Percentiles rank a stretch among this genome's conserved stretches.
These are phyloP conservation scores for Philonicus albiceps DNA, from an alignment of 2,888 invertebrate species.

Conservation along the genomic window DNA sequence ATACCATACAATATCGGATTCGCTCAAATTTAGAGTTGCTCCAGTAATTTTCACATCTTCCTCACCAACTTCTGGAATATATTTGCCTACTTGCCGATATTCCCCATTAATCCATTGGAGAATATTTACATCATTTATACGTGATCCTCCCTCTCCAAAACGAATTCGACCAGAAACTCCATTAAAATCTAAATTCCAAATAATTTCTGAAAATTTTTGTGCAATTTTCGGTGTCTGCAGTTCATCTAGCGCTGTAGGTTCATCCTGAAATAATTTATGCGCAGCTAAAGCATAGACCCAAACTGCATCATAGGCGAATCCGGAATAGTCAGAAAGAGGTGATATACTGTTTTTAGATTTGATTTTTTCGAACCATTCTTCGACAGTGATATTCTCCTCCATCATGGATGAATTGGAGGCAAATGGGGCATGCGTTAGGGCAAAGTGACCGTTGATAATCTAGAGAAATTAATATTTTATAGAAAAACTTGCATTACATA, in stretches of 20 bases:
- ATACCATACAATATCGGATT: conserved; percentile 71
- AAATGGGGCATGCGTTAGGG: conserved; percentile 73
- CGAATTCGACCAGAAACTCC: conserved; percentile 79
- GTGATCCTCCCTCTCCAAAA: conserved; percentile 74
- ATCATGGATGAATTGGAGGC: conserved; percentile 69
- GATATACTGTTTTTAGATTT: conserved; percentile 35
- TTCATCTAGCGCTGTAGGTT: conserved; percentile 51
- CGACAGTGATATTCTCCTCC: conserved; percentile 72
- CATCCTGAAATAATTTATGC: conserved; percentile 69
- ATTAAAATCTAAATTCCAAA: conserved; percentile 73
- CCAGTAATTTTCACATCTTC: conserved; percentile 63
- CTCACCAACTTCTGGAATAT: conserved; percentile 66
- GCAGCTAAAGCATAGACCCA: conserved; percentile 81
- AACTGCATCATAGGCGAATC: conserved; percentile 82
- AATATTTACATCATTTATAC: conserved; percentile 70
- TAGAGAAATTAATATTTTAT: conserved; percentile 53
- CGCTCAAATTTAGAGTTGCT: conserved; percentile 66
- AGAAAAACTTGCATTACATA: not conserved
- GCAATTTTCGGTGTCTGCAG: conserved; percentile 52
- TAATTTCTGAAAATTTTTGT: conserved; percentile 58
- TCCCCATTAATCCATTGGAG: conserved; percentile 68
- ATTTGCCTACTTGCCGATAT: conserved; percentile 67
- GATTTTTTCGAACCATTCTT: conserved; percentile 69
- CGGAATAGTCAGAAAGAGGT: conserved; percentile 70
- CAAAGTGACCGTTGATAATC: conserved; percentile 77